phyloP scores from a whole-genome alignment of 2,888 invertebrate genomes.

The Leptinotarsa peninsularis region DNA sequence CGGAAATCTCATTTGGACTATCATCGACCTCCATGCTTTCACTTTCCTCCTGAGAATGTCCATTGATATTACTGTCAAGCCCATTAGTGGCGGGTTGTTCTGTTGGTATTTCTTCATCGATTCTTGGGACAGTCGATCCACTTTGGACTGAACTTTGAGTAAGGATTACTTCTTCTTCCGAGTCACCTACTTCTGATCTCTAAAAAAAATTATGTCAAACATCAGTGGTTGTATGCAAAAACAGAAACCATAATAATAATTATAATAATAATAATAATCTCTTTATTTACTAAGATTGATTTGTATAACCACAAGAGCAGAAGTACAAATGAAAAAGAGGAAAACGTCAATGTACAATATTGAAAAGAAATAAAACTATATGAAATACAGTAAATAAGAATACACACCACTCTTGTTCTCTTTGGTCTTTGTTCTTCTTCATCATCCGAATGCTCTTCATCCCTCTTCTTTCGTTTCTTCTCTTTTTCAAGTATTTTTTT shows the following conservation, averaged over 20 bases:
- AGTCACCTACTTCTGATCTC: constrained; percentile 45
- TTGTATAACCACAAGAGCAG: no score
- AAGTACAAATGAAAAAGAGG: no score
- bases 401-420: constrained; percentile 40
- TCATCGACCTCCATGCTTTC: constrained; percentile 54
- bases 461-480: constrained; percentile 73
- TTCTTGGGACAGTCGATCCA: constrained; percentile 29
- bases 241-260: not conserved
- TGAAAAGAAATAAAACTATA: no score
- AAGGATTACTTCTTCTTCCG: constrained; percentile 48
- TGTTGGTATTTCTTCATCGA: constrained; percentile 41
- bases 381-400: no score
- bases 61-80: constrained; percentile 34
- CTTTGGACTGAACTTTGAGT: constrained; percentile 51
- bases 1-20: constrained; percentile 47
- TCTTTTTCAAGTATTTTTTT: constrained; percentile 90
- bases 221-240: not conserved
- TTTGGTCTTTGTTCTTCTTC: constrained; percentile 61
- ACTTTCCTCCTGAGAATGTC: constrained; percentile 31
- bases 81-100: constrained; percentile 43
- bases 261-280: no score
- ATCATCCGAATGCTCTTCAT: constrained; percentile 66
- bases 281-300: no score
- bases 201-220: constrained; percentile 17
- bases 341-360: no score